Percentiles rank a stretch among this genome's conserved stretches.
phyloP scores from a whole-genome alignment of 2,797 vertebrate species.

The Capromys pilorides region DNA sequence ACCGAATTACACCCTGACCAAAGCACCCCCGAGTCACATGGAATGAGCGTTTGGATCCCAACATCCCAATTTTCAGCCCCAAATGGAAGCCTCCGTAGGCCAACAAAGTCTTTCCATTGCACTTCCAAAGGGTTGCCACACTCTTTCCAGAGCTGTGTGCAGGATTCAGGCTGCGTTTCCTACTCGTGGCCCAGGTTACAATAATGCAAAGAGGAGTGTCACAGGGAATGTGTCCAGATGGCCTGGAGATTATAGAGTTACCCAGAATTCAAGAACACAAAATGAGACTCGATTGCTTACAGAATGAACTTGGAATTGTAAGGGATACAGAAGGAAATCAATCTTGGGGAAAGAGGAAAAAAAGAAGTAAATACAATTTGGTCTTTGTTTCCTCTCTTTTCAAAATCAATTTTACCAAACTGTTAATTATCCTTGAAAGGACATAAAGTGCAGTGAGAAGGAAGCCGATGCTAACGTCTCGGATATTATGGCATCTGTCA shows the following conservation, averaged over 20 bases:
- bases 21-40: slow-evolving; percentile 74
- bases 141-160: neutral
- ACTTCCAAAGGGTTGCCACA: neutral
- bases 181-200: neutral
- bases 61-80: slow-evolving; percentile 58
- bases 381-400: slow-evolving; percentile 74
- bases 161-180: slow-evolving; percentile 25
- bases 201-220: slow-evolving; percentile 18
- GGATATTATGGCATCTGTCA: slow-evolving; percentile 70
- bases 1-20: slow-evolving; percentile 78
- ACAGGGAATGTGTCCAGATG: slow-evolving; percentile 30
- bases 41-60: slow-evolving; percentile 76
- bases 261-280: slow-evolving; percentile 61
- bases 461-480: slow-evolving; percentile 70
- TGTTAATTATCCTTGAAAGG: slow-evolving; percentile 76
- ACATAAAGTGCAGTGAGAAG: slow-evolving; percentile 53
- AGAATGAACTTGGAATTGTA: slow-evolving; percentile 58
- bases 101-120: slow-evolving; percentile 71
- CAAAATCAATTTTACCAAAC: slow-evolving; percentile 77
- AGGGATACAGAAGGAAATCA: slow-evolving; percentile 58
- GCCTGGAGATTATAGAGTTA: slow-evolving; percentile 56
- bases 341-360: slow-evolving; percentile 63
- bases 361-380: slow-evolving; percentile 75
- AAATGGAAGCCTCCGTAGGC: slow-evolving; percentile 63
- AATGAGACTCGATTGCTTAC: slow-evolving; percentile 70